phyloP scores from a whole-genome alignment of 2,113 vertebrate species.

The Xenus cinereus region DNA sequence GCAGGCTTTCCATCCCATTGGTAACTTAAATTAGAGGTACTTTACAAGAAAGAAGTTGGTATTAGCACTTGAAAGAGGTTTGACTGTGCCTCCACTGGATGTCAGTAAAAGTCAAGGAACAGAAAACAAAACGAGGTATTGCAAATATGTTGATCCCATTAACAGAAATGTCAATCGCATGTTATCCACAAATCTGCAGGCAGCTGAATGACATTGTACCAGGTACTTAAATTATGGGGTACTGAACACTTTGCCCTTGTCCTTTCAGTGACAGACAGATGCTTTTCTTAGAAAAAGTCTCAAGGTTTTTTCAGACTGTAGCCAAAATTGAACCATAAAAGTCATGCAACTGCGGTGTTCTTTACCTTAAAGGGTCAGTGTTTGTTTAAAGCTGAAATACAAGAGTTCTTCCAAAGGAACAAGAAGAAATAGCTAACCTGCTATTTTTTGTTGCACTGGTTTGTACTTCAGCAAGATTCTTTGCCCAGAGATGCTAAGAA shows the following conservation, averaged over 20 bases:
- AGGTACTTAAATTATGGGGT: not conserved
- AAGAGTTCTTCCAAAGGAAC: not conserved
- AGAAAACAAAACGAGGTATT: not conserved
- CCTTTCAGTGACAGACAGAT: not conserved
- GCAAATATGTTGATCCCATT: not conserved
- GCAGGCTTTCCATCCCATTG: not conserved
- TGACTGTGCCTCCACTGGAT: slow-evolving; percentile 1
- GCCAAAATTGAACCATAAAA: not conserved
- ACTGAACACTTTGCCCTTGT: not conserved
- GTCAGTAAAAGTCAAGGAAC: slow-evolving; percentile 38
- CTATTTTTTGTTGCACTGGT: not conserved
- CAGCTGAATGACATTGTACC: not conserved
- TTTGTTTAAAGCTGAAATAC: not conserved
- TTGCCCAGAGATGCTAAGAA: not conserved
- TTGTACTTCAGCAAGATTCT: not conserved
- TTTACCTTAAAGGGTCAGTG: not conserved
- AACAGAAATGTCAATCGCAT: not conserved
- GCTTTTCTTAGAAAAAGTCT: not conserved
- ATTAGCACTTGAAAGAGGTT: not conserved
- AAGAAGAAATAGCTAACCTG: not conserved
- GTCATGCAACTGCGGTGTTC: not conserved
- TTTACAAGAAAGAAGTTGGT: not conserved
- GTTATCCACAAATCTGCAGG: not conserved
- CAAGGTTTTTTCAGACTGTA: not conserved
- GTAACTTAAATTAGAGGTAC: not conserved